phyloP scores from a whole-genome alignment of 1,140 invertebrate species.

The Akabosia matsudoensis region DNA sequence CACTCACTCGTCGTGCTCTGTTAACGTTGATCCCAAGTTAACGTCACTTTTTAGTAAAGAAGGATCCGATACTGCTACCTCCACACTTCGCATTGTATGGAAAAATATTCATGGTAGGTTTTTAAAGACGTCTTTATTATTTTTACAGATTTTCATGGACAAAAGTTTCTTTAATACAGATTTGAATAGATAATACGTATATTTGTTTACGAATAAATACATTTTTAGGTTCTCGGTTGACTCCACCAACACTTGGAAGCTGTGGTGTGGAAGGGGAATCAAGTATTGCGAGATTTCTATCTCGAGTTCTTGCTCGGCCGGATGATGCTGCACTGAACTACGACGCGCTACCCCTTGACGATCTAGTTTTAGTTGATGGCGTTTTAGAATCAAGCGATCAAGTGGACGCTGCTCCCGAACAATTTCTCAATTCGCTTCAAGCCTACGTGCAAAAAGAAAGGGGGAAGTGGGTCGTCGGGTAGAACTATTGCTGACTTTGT shows the following conservation, averaged over 20 bases:
- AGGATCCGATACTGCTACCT: not conserved
- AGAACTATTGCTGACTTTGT: slow-evolving; percentile 7
- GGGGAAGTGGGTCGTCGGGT: not conserved
- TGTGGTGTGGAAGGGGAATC: not conserved
- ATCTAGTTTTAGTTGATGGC: slow-evolving; percentile 9
- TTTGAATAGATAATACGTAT: too few species aligned
- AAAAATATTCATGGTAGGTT: not conserved
- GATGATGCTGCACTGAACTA: not conserved
- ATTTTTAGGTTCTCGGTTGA: not conserved
- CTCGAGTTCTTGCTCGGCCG: not conserved
- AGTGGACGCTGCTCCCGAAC: not conserved
- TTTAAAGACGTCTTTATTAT: not conserved
- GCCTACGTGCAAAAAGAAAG: not conserved
- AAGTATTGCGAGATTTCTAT: not conserved
- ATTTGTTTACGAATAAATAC: not conserved
- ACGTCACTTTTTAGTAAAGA: not conserved
- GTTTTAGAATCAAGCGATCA: not conserved
- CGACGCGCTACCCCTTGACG: not conserved
- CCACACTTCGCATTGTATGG: not conserved
- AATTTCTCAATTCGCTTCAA: not conserved
- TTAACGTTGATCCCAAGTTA: not conserved
- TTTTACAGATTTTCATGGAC: not conserved
- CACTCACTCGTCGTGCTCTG: not conserved
- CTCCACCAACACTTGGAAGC: not conserved
- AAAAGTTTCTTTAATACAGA: too few species aligned